Evolutionary conservation across 2,797 vertebrate genomes (phyloP).

Genomic region (Paguma larvata): DNA sequence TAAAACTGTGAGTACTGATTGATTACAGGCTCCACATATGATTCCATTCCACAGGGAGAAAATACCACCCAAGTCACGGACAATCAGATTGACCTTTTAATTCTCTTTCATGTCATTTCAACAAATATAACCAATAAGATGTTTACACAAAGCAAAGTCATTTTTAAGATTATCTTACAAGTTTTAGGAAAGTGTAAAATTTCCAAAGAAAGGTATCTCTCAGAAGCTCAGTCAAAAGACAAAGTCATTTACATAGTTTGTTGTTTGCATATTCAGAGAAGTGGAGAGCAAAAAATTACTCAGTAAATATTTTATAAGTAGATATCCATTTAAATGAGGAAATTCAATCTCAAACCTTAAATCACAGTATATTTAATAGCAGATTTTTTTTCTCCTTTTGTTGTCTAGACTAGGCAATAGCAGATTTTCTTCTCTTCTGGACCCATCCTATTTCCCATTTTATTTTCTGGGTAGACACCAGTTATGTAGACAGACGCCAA

Average conservation of each 20-base stretch:
- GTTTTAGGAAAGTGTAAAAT: constrained; percentile 35
- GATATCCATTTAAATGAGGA: not conserved
- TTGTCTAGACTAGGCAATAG: not conserved
- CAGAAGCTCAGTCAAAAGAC: constrained; percentile 6
- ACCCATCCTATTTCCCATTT: not conserved
- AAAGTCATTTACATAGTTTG: not conserved
- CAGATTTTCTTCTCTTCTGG: not conserved
- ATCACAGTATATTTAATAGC: not conserved
- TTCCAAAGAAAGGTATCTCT: not conserved
- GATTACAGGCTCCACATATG: not conserved
- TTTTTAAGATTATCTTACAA: not conserved
- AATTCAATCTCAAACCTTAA: not conserved
- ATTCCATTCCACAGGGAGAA: not conserved
- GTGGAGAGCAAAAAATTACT: not conserved
- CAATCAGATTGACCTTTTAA: not conserved
- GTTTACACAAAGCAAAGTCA: not conserved
- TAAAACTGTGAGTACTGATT: not conserved
- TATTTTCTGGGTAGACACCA: not conserved
- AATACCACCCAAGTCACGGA: not conserved
- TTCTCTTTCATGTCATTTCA: not conserved
- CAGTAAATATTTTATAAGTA: not conserved
- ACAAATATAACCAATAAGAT: not conserved
- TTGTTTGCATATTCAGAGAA: not conserved
- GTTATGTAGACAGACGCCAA: not conserved
- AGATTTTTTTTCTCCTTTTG: not conserved